Evolutionary conservation across 2,888 invertebrate genomes (phyloP), one percentile per base, ranked within the genome.

Genomic region (Drosophila maculinotata): DNA sequence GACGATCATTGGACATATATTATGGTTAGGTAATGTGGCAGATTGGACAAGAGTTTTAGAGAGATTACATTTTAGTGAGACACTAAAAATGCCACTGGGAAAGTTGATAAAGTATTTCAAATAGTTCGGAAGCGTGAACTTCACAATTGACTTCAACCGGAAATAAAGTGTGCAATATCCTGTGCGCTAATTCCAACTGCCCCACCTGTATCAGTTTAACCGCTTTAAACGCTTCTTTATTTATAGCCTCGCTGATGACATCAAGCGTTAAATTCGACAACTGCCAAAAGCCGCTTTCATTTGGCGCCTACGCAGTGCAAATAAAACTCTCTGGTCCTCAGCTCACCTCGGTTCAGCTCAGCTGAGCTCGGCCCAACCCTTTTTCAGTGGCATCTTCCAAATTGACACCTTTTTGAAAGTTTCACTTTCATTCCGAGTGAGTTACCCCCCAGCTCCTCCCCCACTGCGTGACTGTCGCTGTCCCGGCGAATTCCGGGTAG

Each of bases 371-470:
- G 57, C 79, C 63, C 69, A 71, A 67, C 80, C 80, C 69, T 60
- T 64, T 39, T 57, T 42, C 49, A 48, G 59, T 75, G 75, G 66
- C 66, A 57, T 75, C 78, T 80, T 35, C 47, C 56, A 67, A 83
- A 72, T 70, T 84, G 76, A 84, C 83, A 84, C 80, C 83, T 84
- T 78, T 80, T 69, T 57, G 39, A 71, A 83, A 83, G 83, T 84
- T 84, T 84, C 86, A 85, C 83, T 85, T 83, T 83, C 83, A 69
- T 81, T 74, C 36, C 65, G n/a, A n/a, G n/a, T n/a, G n/a, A n/a
- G n/a, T n/a, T n/a, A 58, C 6, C 7, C 36, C 15, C 7, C 23
- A 7, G n/a, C 33, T 12, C 12, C 3, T 20, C 23, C 30, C 17
- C 7, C 26, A 1, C 30, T 25, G 15, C 26, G 23, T 45, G 66